These are phyloP conservation scores for Actinernus sp. DNA, from an alignment of 92 coral and sea anemone genomes.

Conservation along the genomic window DNA sequence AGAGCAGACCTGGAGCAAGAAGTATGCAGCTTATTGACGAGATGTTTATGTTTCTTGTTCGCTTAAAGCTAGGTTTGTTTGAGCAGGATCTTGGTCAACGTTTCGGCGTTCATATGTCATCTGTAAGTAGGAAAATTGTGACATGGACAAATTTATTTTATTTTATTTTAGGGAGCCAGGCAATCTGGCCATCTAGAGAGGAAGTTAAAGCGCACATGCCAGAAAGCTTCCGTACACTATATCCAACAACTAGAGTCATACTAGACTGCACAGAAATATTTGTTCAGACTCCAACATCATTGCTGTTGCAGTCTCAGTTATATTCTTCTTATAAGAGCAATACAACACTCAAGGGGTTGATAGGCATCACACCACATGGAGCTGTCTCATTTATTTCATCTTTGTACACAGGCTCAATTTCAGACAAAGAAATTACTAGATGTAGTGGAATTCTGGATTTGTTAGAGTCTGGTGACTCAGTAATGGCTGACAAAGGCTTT, in stretches of 20 bases:
- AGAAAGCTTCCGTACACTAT: slow-evolving; percentile 25
- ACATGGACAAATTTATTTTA: slow-evolving; percentile 51
- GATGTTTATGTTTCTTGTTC: slow-evolving; percentile 44
- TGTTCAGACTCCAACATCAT: slow-evolving; percentile 48
- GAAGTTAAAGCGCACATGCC: slow-evolving; percentile 45
- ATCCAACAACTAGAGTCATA: slow-evolving; percentile 65
- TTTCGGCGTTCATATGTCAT: slow-evolving; percentile 50
- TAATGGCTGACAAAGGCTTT: slow-evolving; percentile 66
- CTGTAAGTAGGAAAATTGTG: slow-evolving; percentile 57
- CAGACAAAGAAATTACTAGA: slow-evolving; percentile 70
- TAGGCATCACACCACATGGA: slow-evolving; percentile 71
- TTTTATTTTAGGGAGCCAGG: slow-evolving; percentile 43
- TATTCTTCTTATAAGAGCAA: slow-evolving; percentile 68
- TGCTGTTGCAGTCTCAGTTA: slow-evolving; percentile 58
- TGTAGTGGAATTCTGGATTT: slow-evolving; percentile 59
- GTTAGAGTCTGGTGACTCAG: slow-evolving; percentile 45
- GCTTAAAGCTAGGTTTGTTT: slow-evolving; percentile 43
- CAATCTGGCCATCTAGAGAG: slow-evolving; percentile 53
- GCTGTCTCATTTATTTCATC: slow-evolving; percentile 63
- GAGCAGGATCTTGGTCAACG: slow-evolving; percentile 53
- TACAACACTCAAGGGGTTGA: slow-evolving; percentile 62
- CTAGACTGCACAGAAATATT: slow-evolving; percentile 74
- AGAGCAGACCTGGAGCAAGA: slow-evolving; percentile 29
- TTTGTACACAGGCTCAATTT: slow-evolving; percentile 36
- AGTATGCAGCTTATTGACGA: slow-evolving; percentile 42